Base-by-base conservation (phyloP, 2,113 vertebrate species). In the Chionis minor region DNA sequence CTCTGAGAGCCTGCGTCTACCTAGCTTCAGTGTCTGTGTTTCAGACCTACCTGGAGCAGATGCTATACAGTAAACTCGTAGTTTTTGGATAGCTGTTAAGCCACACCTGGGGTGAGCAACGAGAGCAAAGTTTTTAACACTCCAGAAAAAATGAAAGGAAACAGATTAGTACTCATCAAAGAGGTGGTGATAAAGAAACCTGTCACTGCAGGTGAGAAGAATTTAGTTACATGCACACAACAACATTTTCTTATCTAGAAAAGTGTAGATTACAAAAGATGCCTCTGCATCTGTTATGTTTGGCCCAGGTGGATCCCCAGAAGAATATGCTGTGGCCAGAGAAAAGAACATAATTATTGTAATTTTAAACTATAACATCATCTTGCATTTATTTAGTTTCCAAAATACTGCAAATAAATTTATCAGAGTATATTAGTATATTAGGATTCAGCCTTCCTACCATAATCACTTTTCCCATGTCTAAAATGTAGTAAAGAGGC, bases 41-140 rank as follows among this genome's bases (percentile, higher is more conserved):
- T 94, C 80, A 89, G 63, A 95, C 88, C 81, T 95, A 97, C 94
- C 91, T 96, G 92, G 90, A 96, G 96, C 62, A 97, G 71, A 72
- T 95, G 83, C 96, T 93, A 97, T 52, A 97, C 28, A 92, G 92
- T 86, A 96, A 92, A 97, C 90, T 81, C 17, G 77, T 81, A 80
- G 93, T 16, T 95, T 96, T 97, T 90, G 90, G 83, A 92, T 86
- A 92, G 86, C 74, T 90, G 92, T 63, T 94, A 96, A 96, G 87
- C 58, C 83, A 96, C 27, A 9, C 77, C 86, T 96, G 71, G 66
- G 71, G 86, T 86, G 42, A 95, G 88, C 85, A 96, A 90, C 26
- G 88, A 95, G 10, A 97, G 67, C 86, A 89, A 97, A 89, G 66
- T 32, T 95, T 96, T 92, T 92, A 95, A 95, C 47, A 94, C 65